phyloP scores from a whole-genome alignment of 1,140 invertebrate genomes.

The Lepidurus apus region DNA sequence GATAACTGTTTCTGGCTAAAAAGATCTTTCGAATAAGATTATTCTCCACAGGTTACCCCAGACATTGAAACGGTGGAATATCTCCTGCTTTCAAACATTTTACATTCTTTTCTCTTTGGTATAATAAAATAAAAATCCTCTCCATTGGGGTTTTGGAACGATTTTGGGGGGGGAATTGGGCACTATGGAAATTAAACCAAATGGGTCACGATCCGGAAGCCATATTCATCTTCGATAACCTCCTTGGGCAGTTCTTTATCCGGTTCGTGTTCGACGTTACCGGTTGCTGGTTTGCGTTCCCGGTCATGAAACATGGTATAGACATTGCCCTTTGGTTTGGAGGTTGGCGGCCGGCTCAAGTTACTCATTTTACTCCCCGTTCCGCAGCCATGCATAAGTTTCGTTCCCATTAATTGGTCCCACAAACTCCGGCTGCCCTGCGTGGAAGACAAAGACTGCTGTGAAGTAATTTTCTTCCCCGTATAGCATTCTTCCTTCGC shows the following conservation, averaged over 20 bases:
- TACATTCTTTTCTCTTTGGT: no score
- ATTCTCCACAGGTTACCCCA: background rate
- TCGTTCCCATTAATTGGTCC: background rate
- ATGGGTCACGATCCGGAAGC: conserved; percentile 30
- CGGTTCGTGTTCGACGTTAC: conserved; percentile 1
- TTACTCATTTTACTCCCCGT: conserved; percentile 19
- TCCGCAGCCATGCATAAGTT: conserved; percentile 1
- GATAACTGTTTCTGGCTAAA: background rate
- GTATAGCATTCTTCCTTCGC: conserved; percentile 16
- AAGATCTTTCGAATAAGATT: background rate
- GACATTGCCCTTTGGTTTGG: background rate
- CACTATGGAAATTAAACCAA: conserved; percentile 20
- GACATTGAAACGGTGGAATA: background rate
- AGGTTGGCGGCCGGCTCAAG: background rate
- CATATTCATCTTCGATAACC: conserved; percentile 29
- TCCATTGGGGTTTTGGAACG: no score
- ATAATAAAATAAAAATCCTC: no score
- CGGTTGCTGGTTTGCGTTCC: conserved; percentile 3
- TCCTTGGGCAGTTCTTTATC: background rate
- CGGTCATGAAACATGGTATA: background rate
- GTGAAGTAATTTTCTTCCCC: conserved; percentile 1
- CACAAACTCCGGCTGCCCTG: background rate
- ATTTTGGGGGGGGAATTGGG: background rate
- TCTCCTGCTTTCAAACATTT: no score
- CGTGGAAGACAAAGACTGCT: background rate